These are phyloP conservation scores for Drosophila kohkoa DNA, from an alignment of 1,140 invertebrate genomes.

Conservation along the genomic window DNA sequence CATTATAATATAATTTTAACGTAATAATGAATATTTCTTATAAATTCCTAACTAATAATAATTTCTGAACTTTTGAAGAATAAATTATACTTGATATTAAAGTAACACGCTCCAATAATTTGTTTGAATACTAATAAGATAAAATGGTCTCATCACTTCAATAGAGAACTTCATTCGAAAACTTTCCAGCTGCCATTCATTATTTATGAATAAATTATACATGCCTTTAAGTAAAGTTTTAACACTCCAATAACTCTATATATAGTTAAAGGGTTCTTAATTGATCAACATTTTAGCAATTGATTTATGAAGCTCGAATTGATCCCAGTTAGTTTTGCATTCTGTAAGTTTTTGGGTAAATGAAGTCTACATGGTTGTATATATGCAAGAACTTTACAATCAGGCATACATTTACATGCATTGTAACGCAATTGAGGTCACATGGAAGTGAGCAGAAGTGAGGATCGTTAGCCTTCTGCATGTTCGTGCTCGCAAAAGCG, in stretches of 20 bases:
- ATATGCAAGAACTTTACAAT: conserved; percentile 2
- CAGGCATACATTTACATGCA: background rate
- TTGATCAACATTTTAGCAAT: conserved; percentile 2
- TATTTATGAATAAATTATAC: background rate
- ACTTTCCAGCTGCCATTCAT: no score
- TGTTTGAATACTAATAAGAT: no score
- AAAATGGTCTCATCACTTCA: no score
- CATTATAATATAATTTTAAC: no score
- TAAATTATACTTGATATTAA: no score
- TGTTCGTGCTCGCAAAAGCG: background rate
- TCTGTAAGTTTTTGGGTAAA: background rate
- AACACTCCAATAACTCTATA: background rate
- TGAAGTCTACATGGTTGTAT: background rate
- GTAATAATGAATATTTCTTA: no score
- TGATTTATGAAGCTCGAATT: conserved; percentile 13
- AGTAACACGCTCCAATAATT: no score
- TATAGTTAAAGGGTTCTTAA: background rate
- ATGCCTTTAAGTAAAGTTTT: background rate
- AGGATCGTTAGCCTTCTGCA: conserved; percentile 26
- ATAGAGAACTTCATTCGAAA: no score
- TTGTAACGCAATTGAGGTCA: conserved; percentile 44
- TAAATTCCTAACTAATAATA: no score
- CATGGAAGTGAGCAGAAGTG: background rate
- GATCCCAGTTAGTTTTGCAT: background rate
- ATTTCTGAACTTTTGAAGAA: no score